Percentiles rank a stretch among this genome's conserved stretches.
Evolutionary conservation across 2,888 invertebrate genomes (phyloP).

Genomic region (Drosophila austrosaltans): DNA sequence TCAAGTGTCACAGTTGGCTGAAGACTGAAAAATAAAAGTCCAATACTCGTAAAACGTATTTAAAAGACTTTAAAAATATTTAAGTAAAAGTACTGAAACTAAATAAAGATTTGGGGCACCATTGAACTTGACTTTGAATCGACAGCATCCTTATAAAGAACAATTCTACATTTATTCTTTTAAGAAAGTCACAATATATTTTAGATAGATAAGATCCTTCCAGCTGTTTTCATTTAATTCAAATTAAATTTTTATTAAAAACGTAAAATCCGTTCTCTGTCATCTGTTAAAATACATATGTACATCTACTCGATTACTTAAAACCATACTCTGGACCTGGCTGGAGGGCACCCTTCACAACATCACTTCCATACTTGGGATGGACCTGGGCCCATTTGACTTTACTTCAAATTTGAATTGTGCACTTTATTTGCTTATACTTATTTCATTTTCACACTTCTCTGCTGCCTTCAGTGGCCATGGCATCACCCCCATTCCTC

Average conservation of each 20-base stretch:
- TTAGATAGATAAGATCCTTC: too few species aligned
- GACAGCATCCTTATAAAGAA: too few species aligned
- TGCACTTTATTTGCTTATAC: constrained; percentile 71
- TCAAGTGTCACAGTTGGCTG: constrained; percentile 5
- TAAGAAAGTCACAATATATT: too few species aligned
- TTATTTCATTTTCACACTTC: constrained; percentile 75
- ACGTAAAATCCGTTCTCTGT: too few species aligned
- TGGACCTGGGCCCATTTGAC: constrained; percentile 53
- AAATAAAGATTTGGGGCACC: too few species aligned
- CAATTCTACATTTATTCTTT: too few species aligned
- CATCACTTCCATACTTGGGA: constrained; percentile 3
- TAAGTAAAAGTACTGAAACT: too few species aligned
- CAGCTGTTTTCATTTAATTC: too few species aligned
- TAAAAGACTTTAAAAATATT: neutral
- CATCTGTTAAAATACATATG: neutral
- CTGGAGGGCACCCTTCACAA: neutral
- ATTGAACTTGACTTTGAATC: too few species aligned
- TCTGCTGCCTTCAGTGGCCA: constrained; percentile 33
- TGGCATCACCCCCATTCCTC: neutral
- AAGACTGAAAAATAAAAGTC: neutral
- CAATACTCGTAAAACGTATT: neutral
- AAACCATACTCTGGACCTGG: too few species aligned
- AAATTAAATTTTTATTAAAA: too few species aligned
- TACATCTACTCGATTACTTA: neutral
- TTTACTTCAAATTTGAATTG: constrained; percentile 55